Base-by-base conservation (phyloP, 2,797 vertebrate species). In the Amblyraja radiata region DNA sequence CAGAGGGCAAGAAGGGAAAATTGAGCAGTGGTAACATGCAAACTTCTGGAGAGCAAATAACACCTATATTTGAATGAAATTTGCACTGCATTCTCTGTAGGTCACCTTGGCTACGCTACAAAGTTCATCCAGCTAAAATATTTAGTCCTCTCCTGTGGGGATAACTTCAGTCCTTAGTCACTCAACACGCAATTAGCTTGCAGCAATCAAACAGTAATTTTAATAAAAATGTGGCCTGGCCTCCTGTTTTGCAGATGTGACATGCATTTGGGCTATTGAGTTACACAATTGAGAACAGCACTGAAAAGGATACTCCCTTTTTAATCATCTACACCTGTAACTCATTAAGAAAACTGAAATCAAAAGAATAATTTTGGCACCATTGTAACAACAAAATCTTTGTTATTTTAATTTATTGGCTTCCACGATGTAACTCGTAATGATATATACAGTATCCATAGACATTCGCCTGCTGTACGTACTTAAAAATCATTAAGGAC, bases 321-420 rank as follows among this genome's bases (percentile, higher is more conserved):
- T 92, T 92, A 92, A 92, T 76, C 90, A 92, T 76, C 73, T 76
- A 76, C 90, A 92, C 90, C 90, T 58, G 90, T 54, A 92, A n/a
- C 36, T 73, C 68, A 76, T 92, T 92, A 76, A 54, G 71, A 54
- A 76, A n/a, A 92, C 39, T 54, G 23, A 76, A 74, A 92, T 92
- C 90, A 92, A 92, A 91, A 92, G 90, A 74, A 92, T 76, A 92
- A 76, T 92, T 76, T 39, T 92, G 90, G 90, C 90, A 92, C 71
- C 73, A 76, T 92, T 92, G 36, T 76, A 76, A 76, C 90, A 92
- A 76, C 71, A 76, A 74, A 39, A 92, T 76, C 25, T 58, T 92
- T 92, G 90, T 92, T 92, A 74, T 92, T 92, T 74, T 91, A 74
- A 91, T 91, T 90, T 90, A 21, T 90, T 90, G 65, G 88, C 88